phyloP scores from a whole-genome alignment of 2,888 invertebrate species.

The Pandemis cinnamomeana region DNA sequence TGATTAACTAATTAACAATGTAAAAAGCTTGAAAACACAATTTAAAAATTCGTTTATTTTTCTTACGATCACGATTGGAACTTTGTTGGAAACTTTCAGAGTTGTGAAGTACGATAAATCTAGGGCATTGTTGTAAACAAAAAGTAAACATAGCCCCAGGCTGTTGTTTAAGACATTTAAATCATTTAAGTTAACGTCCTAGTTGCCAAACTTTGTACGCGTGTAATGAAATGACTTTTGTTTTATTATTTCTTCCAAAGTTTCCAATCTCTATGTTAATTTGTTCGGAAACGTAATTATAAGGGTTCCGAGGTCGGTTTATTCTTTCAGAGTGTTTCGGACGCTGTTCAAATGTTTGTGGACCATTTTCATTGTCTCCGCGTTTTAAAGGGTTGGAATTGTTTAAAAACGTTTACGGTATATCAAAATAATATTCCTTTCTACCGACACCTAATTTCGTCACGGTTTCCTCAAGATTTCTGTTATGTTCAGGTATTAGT shows the following conservation, averaged over 20 bases:
- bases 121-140: conserved; percentile 34
- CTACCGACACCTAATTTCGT: background rate
- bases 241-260: conserved; percentile 36
- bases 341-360: background rate
- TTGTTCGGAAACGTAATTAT: conserved; percentile 36
- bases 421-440: background rate
- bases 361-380: background rate
- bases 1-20: conserved; percentile 1
- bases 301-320: conserved; percentile 15
- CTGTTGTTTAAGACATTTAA: conserved; percentile 41
- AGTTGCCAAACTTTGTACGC: conserved; percentile 36
- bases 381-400: background rate
- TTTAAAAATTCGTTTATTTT: conserved; percentile 21
- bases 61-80: conserved; percentile 16
- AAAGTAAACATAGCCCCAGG: conserved; percentile 35
- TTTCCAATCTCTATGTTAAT: conserved; percentile 41
- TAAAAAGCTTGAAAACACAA: conserved; percentile 2
- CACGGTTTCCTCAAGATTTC: background rate
- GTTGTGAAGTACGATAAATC: conserved; percentile 38
- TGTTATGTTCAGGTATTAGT: background rate
- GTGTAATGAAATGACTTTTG: conserved; percentile 42
- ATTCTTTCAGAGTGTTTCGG: conserved; percentile 16
- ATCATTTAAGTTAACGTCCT: conserved; percentile 38
- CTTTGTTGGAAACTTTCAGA: conserved; percentile 31
- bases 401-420: background rate